Conservation (phyloP, 2,797 vertebrate genomes). For the Enteromius unitaeniatus region DNA sequence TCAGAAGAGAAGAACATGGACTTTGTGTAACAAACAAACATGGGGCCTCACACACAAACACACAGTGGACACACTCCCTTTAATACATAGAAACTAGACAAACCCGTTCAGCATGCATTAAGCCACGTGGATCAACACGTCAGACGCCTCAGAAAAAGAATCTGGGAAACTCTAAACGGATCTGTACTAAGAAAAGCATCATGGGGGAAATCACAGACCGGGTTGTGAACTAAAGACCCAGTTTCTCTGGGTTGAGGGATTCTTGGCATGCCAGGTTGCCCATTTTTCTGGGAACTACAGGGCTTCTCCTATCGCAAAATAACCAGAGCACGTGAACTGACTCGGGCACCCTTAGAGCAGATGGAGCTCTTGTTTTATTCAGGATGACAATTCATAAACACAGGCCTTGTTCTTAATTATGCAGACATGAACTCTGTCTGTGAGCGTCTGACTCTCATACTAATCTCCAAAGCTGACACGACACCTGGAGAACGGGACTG, state of each 20-base stretch:
- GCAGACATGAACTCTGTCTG: conserved; percentile 21
- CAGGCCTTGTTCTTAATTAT: conserved; percentile 35
- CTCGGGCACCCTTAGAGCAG: conserved; percentile 27
- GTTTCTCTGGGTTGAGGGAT: conserved; percentile 23
- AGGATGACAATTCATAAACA: conserved; percentile 10
- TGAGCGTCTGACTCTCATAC: conserved; percentile 15
- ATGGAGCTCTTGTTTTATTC: conserved; percentile 45
- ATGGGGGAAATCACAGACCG: background rate
- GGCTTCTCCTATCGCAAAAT: conserved; percentile 23
- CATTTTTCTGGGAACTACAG: conserved; percentile 17
- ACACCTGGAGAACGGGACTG: conserved; percentile 16
- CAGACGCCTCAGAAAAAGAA: conserved; percentile 8
- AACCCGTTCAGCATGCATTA: conserved; percentile 18
- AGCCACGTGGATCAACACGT: conserved; percentile 8
- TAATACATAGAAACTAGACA: conserved; percentile 36
- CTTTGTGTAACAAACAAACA: conserved; percentile 53
- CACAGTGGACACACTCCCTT: background rate
- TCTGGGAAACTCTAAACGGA: background rate
- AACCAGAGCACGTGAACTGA: conserved; percentile 18
- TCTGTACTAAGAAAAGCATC: background rate
- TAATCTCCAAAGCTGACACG: conserved; percentile 20
- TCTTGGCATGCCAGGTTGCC: background rate
- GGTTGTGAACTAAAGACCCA: conserved; percentile 34
- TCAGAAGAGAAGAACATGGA: conserved; percentile 4
- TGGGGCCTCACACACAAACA: conserved; percentile 31